Evolutionary conservation across 1,140 invertebrate species (phyloP).

Genomic region (Hyphantria cunea): DNA sequence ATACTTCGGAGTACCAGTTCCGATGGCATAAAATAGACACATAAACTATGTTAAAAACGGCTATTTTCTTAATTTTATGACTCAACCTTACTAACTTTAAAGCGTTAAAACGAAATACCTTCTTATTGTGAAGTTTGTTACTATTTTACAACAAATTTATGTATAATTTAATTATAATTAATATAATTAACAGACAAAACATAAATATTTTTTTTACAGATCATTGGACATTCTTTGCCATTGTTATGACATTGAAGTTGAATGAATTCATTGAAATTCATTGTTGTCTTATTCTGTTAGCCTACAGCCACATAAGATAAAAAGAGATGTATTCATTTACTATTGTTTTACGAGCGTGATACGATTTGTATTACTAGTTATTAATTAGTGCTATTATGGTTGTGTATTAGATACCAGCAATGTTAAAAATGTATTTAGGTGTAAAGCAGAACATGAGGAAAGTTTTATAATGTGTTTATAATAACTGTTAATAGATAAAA

Average conservation of each 20-base stretch:
- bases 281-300: conserved; percentile 51
- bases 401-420: no score
- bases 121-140: background rate
- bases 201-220: conserved; percentile 11
- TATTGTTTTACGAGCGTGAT: background rate
- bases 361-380: no score
- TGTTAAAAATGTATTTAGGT: no score
- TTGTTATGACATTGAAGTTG: conserved; percentile 71
- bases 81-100: background rate
- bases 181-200: background rate
- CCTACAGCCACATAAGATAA: conserved; percentile 22
- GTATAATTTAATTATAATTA: background rate
- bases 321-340: conserved; percentile 20
- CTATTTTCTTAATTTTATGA: background rate
- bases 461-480: no score
- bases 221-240: conserved; percentile 36
- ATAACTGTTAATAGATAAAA: no score
- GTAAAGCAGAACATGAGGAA: no score
- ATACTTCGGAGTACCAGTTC: conserved; percentile 11
- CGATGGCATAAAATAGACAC: background rate
- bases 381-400: no score
- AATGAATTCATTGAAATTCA: conserved; percentile 64
- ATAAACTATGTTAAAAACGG: background rate
- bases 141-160: background rate
- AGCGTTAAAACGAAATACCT: background rate